Conservation (phyloP, 2,888 invertebrate species). For the Drosophila rubida region DNA sequence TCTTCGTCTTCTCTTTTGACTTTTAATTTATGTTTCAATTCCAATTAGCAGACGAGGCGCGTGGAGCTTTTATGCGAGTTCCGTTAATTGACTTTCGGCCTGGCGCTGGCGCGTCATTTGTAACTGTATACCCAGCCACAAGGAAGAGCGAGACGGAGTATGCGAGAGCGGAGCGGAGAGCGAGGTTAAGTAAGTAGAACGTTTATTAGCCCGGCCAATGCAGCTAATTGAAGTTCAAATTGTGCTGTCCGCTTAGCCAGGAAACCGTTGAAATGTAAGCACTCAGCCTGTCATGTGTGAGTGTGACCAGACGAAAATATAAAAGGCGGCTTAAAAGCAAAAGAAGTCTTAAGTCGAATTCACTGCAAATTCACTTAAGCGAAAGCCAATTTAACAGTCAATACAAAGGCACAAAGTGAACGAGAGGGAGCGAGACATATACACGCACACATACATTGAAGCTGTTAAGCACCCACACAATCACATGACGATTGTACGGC, state of each 20-base stretch:
- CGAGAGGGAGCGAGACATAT: neutral
- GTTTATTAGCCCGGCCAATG: conserved; percentile 68
- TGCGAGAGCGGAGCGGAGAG: neutral
- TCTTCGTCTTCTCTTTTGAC: conserved; percentile 72
- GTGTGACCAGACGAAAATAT: conserved; percentile 10
- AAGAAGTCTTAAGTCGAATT: conserved; percentile 61
- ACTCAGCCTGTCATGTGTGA: conserved; percentile 21
- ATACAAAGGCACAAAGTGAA: conserved; percentile 42
- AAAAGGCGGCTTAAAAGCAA: conserved; percentile 37
- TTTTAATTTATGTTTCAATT: conserved; percentile 85
- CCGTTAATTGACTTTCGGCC: conserved; percentile 78
- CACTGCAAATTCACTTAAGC: conserved; percentile 67
- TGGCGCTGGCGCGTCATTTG: conserved; percentile 76
- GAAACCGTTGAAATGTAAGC: conserved; percentile 72
- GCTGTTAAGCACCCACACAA: conserved; percentile 56
- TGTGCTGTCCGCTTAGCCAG: conserved; percentile 55
- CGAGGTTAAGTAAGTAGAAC: conserved; percentile 47
- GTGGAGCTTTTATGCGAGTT: conserved; percentile 67
- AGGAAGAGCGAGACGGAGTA: neutral
- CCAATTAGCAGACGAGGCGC: conserved; percentile 83
- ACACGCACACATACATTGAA: conserved; percentile 18
- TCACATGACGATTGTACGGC: conserved; percentile 65
- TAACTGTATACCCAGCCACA: conserved; percentile 66
- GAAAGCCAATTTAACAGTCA: conserved; percentile 78
- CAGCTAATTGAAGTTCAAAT: conserved; percentile 78